Percentiles rank a stretch among this genome's conserved stretches.
Evolutionary conservation across 2,888 invertebrate genomes (phyloP).

Genomic region (Stomorhina lunata): DNA sequence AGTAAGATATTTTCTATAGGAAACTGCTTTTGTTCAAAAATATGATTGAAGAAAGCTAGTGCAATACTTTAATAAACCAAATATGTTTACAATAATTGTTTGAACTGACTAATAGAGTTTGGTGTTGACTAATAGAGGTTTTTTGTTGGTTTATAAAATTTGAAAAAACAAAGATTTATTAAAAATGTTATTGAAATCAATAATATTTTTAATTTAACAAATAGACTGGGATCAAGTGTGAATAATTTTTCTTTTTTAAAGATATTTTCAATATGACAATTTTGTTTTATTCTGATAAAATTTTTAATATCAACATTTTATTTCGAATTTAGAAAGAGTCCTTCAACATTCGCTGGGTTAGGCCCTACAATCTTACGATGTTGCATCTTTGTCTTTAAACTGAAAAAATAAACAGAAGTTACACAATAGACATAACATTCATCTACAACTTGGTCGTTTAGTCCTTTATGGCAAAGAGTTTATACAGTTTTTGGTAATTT

Average conservation of each 20-base stretch:
- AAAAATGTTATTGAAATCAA: too few species aligned
- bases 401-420: not conserved
- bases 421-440: slow-evolving; percentile 13
- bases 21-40: not conserved
- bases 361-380: not conserved
- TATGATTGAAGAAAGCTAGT: too few species aligned
- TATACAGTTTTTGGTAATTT: slow-evolving; percentile 50
- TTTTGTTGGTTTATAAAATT: too few species aligned
- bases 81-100: too few species aligned
- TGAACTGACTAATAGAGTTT: too few species aligned
- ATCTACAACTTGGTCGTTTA: slow-evolving; percentile 16
- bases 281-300: too few species aligned
- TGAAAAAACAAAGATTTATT: too few species aligned
- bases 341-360: slow-evolving; percentile 4
- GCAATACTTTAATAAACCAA: too few species aligned
- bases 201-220: not conserved
- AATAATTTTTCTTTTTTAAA: not conserved
- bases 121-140: too few species aligned
- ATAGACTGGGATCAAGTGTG: too few species aligned
- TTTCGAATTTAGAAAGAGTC: too few species aligned
- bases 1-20: not conserved
- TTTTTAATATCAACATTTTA: not conserved
- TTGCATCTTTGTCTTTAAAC: slow-evolving; percentile 13
- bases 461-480: slow-evolving; percentile 11
- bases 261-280: too few species aligned